Evolutionary conservation across 1,140 invertebrate genomes (phyloP).

Genomic region (Phymastichus coffea): DNA sequence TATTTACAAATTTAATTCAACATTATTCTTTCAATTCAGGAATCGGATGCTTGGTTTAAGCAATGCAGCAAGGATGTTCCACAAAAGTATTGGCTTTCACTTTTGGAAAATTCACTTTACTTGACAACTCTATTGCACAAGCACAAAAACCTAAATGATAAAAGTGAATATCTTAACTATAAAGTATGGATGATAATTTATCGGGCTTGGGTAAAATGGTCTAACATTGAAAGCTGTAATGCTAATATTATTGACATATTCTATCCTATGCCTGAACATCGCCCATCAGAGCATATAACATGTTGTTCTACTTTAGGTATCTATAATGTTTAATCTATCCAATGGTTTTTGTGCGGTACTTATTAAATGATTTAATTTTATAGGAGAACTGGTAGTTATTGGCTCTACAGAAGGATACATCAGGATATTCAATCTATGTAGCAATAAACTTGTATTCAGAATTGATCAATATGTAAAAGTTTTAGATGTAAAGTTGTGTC

Average conservation of each 20-base stretch:
- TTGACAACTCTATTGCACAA: neutral
- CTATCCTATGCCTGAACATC: slow-evolving; percentile 14
- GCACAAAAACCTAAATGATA: slow-evolving; percentile 6
- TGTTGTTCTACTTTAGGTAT: slow-evolving; percentile 28
- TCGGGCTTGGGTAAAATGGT: slow-evolving; percentile 29
- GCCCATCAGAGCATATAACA: slow-evolving; percentile 26
- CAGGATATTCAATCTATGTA: slow-evolving; percentile 26
- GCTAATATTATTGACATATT: neutral
- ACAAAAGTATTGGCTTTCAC: slow-evolving; percentile 20
- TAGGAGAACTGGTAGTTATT: slow-evolving; percentile 29
- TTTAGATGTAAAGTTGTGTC: slow-evolving; percentile 18
- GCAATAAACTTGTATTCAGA: neutral
- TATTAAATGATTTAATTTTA: slow-evolving; percentile 11
- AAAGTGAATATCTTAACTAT: neutral
- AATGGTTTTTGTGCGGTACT: too few species aligned
- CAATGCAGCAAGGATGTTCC: slow-evolving; percentile 31
- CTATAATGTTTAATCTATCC: too few species aligned
- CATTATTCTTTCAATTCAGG: slow-evolving; percentile 14
- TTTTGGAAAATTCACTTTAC: slow-evolving; percentile 29
- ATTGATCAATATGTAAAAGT: slow-evolving; percentile 27
- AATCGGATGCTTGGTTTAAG: slow-evolving; percentile 25
- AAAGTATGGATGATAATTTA: slow-evolving; percentile 31
- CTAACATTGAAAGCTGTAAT: slow-evolving; percentile 23
- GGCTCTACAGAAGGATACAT: slow-evolving; percentile 32
- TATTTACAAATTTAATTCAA: neutral